Percentiles rank a stretch among this genome's conserved stretches.
These are phyloP conservation scores for Papilio demoleus DNA, from an alignment of 2,888 invertebrate species.

Conservation along the genomic window DNA sequence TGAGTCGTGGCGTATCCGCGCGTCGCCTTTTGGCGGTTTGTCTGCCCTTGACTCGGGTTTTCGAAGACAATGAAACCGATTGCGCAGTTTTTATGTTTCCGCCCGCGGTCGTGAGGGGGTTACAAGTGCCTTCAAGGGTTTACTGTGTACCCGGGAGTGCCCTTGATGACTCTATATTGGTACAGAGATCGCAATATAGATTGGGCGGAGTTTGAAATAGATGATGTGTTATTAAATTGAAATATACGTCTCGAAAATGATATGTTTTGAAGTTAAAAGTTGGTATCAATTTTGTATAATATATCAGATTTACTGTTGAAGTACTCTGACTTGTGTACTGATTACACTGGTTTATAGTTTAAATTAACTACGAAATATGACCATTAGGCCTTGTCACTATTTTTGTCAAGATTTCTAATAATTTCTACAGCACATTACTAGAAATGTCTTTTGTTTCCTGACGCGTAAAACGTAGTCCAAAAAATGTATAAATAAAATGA, in stretches of 20 bases:
- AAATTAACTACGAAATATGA: no score
- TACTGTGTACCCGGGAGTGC: slow-evolving; percentile 14
- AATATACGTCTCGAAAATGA: slow-evolving; percentile 6
- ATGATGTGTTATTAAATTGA: slow-evolving; percentile 9
- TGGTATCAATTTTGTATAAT: neutral
- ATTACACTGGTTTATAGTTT: no score
- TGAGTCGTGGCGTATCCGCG: slow-evolving; percentile 6
- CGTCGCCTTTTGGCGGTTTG: slow-evolving; percentile 41
- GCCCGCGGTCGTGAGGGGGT: slow-evolving; percentile 45
- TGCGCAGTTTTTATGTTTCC: slow-evolving; percentile 49
- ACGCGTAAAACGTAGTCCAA: neutral
- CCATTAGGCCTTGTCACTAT: no score
- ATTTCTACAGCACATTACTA: no score
- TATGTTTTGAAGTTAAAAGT: neutral
- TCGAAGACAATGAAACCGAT: slow-evolving; percentile 45
- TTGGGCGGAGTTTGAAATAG: slow-evolving; percentile 11
- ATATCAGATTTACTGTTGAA: no score
- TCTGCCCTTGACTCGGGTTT: slow-evolving; percentile 42
- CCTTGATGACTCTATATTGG: slow-evolving; percentile 26
- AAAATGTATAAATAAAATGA: neutral
- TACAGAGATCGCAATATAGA: slow-evolving; percentile 36
- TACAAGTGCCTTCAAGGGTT: slow-evolving; percentile 43
- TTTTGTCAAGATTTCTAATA: no score
- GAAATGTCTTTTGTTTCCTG: no score
- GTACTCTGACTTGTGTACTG: no score